phyloP scores from a whole-genome alignment of 1,140 invertebrate species.

The Euwallacea similis region DNA sequence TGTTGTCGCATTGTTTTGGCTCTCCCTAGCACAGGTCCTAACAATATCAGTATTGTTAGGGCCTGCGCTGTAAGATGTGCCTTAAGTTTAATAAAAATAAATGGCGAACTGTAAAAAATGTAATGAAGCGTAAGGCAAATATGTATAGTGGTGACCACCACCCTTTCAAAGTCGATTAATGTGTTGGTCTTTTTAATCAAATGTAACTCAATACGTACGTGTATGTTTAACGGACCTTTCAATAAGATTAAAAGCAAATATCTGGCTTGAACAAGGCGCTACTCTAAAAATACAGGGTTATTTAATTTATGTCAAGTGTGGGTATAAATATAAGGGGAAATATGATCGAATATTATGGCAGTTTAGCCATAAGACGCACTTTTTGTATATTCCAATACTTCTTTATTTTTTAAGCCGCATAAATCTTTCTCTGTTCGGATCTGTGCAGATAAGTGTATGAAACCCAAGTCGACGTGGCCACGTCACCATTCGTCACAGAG shows the following conservation, averaged over 20 bases:
- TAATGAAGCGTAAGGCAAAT: conserved; percentile 15
- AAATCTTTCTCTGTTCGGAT: no score
- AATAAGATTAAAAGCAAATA: conserved; percentile 48
- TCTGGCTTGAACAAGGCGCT: conserved; percentile 19
- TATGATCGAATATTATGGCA: neutral
- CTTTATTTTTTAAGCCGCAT: no score
- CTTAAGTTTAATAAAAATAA: conserved; percentile 8
- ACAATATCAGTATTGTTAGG: neutral
- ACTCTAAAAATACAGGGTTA: conserved; percentile 9
- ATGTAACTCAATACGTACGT: conserved; percentile 47
- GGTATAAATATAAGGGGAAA: neutral
- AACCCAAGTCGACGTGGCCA: no score
- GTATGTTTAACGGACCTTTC: conserved; percentile 47
- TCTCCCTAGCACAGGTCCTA: neutral
- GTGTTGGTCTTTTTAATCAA: conserved; percentile 48
- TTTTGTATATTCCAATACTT: no score
- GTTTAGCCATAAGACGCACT: neutral
- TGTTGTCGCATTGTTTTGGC: neutral
- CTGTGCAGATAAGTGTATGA: no score
- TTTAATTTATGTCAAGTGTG: neutral
- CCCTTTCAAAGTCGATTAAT: conserved; percentile 41
- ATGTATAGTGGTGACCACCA: conserved; percentile 34
- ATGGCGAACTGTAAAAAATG: conserved; percentile 17
- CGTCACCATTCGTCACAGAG: no score
- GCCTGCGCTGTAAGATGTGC: neutral